These are phyloP conservation scores for Cranoglanis bouderius DNA, from an alignment of 2,113 vertebrate species.

Conservation along the genomic window DNA sequence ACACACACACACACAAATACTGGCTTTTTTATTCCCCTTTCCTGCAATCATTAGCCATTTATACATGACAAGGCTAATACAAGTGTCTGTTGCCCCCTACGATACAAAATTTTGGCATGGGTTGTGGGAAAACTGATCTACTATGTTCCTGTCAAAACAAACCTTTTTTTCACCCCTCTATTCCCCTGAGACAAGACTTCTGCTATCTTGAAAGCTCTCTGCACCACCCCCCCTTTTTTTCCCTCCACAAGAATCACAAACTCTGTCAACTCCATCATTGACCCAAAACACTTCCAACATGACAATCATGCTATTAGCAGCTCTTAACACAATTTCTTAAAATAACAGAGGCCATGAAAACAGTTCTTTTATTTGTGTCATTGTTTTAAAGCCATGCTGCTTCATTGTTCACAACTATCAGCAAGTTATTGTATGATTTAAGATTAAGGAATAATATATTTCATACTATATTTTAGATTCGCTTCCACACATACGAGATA, in stretches of 20 bases:
- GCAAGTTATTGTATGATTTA: not conserved
- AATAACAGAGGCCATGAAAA: not conserved
- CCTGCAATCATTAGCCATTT: constrained; percentile 28
- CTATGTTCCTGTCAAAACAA: constrained; percentile 69
- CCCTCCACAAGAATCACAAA: not conserved
- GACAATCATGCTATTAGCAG: constrained; percentile 15
- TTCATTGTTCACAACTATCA: not conserved
- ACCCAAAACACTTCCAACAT: not conserved
- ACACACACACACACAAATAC: constrained; percentile 19
- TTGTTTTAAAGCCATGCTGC: not conserved
- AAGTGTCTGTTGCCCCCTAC: constrained; percentile 22
- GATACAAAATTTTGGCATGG: constrained; percentile 57
- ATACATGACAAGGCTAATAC: constrained; percentile 33
- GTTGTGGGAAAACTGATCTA: constrained; percentile 72
- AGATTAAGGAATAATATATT: not conserved
- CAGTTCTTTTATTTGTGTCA: not conserved
- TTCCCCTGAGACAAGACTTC: constrained; percentile 63
- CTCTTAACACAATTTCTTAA: not conserved
- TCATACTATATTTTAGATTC: not conserved
- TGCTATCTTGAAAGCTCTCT: constrained; percentile 61
- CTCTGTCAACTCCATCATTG: not conserved
- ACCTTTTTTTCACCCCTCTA: constrained; percentile 60
- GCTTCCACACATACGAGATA: not conserved
- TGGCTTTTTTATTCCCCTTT: not conserved
- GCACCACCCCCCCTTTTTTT: not conserved